Conservation (phyloP, 2,113 vertebrate genomes). For the Pithys albifrons region DNA sequence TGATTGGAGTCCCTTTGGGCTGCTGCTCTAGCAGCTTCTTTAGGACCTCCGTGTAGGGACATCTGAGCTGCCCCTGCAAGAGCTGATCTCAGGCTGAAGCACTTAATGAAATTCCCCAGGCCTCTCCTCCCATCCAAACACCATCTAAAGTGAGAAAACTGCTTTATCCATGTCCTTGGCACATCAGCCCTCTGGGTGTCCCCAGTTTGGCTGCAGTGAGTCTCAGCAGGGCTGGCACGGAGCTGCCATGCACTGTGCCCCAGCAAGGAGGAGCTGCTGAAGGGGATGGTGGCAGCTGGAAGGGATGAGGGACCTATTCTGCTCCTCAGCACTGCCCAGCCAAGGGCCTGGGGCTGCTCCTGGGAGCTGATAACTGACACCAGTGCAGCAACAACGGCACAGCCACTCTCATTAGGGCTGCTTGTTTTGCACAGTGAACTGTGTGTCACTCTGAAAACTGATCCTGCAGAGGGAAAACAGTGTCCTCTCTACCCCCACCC, state of each 20-base stretch:
- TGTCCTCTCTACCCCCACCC: neutral
- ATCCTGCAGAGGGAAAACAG: neutral
- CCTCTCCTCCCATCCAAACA: neutral
- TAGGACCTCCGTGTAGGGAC: neutral
- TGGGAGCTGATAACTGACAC: neutral
- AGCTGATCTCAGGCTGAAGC: neutral
- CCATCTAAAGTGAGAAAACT: neutral
- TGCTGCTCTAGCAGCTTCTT: neutral
- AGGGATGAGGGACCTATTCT: neutral
- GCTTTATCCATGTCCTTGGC: neutral
- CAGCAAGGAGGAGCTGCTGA: fast-evolving
- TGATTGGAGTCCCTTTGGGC: fast-evolving
- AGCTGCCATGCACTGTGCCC: fast-evolving
- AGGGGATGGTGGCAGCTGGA: neutral
- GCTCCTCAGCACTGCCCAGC: neutral
- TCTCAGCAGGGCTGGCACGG: neutral
- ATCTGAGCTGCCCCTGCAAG: neutral
- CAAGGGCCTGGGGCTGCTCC: neutral
- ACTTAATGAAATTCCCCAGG: neutral
- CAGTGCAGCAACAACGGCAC: constrained; percentile 17
- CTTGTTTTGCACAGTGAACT: constrained; percentile 50
- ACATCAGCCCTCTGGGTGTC: neutral
- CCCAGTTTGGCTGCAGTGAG: fast-evolving
- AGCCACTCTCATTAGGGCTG: constrained; percentile 47
- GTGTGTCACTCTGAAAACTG: constrained; percentile 48